Percentiles rank a stretch among this genome's conserved stretches.
Conservation (phyloP, 2,797 vertebrate species). For the Threskiornis aethiopicus region DNA sequence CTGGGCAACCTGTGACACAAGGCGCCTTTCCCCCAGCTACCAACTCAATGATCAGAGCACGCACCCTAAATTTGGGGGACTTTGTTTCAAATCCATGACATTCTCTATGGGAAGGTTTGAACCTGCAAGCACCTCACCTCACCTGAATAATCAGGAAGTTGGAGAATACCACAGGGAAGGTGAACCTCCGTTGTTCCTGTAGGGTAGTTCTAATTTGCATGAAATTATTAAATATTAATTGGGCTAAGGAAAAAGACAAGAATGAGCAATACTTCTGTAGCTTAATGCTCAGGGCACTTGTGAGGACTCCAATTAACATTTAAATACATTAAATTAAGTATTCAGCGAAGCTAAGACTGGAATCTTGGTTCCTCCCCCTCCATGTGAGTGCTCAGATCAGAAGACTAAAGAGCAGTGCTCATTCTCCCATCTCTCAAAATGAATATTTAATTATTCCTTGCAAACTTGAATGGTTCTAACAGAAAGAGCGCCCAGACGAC, state of each 20-base stretch:
- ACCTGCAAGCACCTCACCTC: not conserved
- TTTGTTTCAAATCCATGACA: not conserved
- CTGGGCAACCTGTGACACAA: not conserved
- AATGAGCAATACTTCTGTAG: conserved; percentile 13
- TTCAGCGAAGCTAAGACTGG: conserved; percentile 9
- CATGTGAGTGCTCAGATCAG: not conserved
- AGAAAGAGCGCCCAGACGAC: not conserved
- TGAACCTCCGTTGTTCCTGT: not conserved
- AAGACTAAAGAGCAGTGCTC: not conserved
- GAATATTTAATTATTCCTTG: conserved; percentile 24
- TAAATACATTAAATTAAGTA: conserved; percentile 46
- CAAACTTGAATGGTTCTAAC: not conserved
- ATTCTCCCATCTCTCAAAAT: conserved; percentile 3
- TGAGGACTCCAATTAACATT: conserved; percentile 54
- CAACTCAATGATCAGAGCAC: not conserved
- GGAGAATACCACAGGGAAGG: not conserved
- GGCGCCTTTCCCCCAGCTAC: not conserved
- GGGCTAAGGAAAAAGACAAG: not conserved
- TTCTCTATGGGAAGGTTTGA: not conserved
- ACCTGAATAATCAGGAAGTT: not conserved
- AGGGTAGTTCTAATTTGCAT: not conserved
- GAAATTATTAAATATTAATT: conserved; percentile 46
- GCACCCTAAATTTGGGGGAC: not conserved
- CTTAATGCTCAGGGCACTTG: conserved; percentile 30
- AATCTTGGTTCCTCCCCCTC: not conserved